Percentiles rank a stretch among this genome's conserved stretches.
These are phyloP conservation scores for Lanistes nyassanus DNA, from an alignment of 1,140 invertebrate species.

Conservation along the genomic window DNA sequence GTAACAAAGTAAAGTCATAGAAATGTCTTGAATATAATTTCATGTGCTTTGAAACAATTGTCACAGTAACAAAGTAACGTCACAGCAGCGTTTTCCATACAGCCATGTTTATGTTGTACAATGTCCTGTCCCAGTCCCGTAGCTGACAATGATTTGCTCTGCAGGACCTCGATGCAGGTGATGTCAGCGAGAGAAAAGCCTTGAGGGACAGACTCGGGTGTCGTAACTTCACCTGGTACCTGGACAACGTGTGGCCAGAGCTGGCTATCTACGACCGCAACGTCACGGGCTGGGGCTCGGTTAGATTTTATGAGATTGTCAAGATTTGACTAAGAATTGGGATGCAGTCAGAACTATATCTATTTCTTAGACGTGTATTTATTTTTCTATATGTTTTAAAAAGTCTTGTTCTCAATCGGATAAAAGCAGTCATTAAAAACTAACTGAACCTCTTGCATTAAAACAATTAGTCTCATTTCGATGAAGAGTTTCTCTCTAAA, in stretches of 20 bases:
- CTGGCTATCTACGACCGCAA: conserved; percentile 39
- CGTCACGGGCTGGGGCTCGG: conserved; percentile 43
- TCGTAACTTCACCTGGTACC: conserved; percentile 95
- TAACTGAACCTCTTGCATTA: neutral
- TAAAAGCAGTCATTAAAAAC: neutral
- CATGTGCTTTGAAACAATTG: too few relatives aligned
- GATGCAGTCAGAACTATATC: neutral
- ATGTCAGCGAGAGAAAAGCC: conserved; percentile 75
- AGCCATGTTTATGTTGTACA: too few relatives aligned
- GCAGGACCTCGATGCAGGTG: conserved; percentile 44
- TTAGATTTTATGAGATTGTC: too few relatives aligned
- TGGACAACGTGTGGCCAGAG: conserved; percentile 93
- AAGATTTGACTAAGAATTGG: neutral
- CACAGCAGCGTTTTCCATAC: too few relatives aligned
- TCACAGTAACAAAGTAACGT: too few relatives aligned
- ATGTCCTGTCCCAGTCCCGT: neutral
- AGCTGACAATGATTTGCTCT: conserved; percentile 12
- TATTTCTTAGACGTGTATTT: neutral
- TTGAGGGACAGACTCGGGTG: conserved; percentile 84
- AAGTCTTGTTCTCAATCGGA: accelerated
- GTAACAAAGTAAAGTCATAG: neutral
- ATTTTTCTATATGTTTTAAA: too few relatives aligned
- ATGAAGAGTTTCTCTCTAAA: neutral
- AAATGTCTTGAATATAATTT: too few relatives aligned
- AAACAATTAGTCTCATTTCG: too few relatives aligned